These are phyloP conservation scores for Microdon myrmicae DNA, from an alignment of 2,888 invertebrate genomes.

Conservation along the genomic window DNA sequence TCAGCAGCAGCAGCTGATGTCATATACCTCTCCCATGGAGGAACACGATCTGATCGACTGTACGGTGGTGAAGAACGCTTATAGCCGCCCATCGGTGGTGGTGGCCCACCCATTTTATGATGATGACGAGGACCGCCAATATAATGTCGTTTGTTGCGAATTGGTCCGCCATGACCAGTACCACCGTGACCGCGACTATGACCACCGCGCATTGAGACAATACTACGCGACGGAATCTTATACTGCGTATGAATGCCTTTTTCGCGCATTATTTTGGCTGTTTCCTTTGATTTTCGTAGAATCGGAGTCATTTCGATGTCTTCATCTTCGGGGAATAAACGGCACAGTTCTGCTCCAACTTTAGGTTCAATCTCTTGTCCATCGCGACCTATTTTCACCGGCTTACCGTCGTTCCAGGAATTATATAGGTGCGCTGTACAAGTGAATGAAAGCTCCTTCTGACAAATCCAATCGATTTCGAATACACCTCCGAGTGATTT, in stretches of 20 bases:
- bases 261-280: constrained; percentile 73
- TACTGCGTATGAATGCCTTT: constrained; percentile 65
- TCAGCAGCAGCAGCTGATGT: constrained; percentile 79
- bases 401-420: constrained; percentile 98
- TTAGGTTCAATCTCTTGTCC: constrained; percentile 98
- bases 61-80: constrained; percentile 72
- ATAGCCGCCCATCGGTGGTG: constrained; percentile 53
- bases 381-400: constrained; percentile 98
- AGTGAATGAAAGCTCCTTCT: constrained; percentile 92
- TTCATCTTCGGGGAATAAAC: constrained; percentile 93
- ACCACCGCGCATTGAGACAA: constrained; percentile 63
- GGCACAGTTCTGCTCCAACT: constrained; percentile 90
- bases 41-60: constrained; percentile 70
- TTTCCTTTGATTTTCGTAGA: constrained; percentile 84
- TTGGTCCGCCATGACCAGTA: constrained; percentile 63
- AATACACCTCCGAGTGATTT: constrained; percentile 96
- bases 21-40: constrained; percentile 73
- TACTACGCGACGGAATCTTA: constrained; percentile 69
- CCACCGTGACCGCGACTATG: constrained; percentile 68
- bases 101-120: constrained; percentile 56
- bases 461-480: constrained; percentile 96
- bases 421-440: constrained; percentile 93
- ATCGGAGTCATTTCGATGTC: constrained; percentile 90
- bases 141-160: constrained; percentile 71
- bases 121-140: constrained; percentile 56